Evolutionary conservation across 2,888 invertebrate genomes (phyloP).

Genomic region (Limnephilus marmoratus): DNA sequence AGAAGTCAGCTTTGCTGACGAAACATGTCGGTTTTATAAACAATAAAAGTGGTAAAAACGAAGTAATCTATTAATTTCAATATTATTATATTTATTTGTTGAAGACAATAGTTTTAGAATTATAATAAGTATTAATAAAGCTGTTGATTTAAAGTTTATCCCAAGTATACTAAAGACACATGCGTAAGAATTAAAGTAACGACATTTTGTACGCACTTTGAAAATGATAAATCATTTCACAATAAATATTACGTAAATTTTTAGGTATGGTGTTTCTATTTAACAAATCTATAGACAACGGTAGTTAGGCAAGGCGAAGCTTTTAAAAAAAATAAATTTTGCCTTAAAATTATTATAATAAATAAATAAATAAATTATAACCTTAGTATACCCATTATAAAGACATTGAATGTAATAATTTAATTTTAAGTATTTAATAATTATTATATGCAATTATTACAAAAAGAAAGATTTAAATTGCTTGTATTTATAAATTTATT

Average conservation of each 20-base stretch:
- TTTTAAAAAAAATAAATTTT: constrained; percentile 48
- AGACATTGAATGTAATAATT: not conserved
- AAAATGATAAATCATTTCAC: not conserved
- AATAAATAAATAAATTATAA: constrained; percentile 4
- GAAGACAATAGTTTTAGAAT: not conserved
- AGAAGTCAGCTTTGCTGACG: too few species aligned
- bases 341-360: constrained; percentile 41
- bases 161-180: not conserved
- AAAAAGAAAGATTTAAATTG: not conserved
- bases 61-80: too few species aligned
- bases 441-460: not conserved
- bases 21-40: too few species aligned
- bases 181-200: not conserved
- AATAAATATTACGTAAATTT: not conserved
- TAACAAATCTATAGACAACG: constrained; percentile 47
- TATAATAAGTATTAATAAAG: not conserved
- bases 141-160: too few species aligned
- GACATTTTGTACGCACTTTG: not conserved
- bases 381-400: not conserved
- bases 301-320: constrained; percentile 32
- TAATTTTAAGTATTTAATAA: not conserved
- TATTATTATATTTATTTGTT: not conserved
- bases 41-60: too few species aligned
- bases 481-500: constrained; percentile 13
- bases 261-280: constrained; percentile 10